These are phyloP conservation scores for Tretioscincus oriximinensis DNA, from an alignment of 2,113 vertebrate genomes.

Conservation along the genomic window DNA sequence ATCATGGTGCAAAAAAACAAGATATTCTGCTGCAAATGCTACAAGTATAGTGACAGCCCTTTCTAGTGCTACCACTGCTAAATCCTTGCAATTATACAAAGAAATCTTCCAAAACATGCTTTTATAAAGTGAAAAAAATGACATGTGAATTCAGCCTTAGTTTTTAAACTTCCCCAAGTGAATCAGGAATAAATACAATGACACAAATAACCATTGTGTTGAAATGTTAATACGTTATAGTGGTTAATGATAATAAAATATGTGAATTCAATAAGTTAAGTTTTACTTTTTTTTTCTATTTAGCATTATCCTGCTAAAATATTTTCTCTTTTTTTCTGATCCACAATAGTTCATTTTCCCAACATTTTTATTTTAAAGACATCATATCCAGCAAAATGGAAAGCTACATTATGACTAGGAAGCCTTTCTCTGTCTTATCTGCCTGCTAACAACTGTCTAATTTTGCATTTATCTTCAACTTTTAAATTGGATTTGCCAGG, in stretches of 20 bases:
- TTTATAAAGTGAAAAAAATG: too few species aligned
- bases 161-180: background rate
- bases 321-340: background rate
- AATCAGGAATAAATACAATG: background rate
- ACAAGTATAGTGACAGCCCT: too few species aligned
- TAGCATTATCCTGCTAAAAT: background rate
- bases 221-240: background rate
- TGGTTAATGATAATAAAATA: background rate
- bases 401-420: background rate
- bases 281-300: background rate
- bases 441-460: fast-evolving
- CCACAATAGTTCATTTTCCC: background rate
- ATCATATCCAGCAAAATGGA: background rate
- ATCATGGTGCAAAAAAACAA: too few species aligned
- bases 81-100: too few species aligned
- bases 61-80: too few species aligned
- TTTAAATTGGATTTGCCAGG: background rate
- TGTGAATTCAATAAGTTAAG: background rate
- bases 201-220: background rate
- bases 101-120: too few species aligned
- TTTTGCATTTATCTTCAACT: background rate
- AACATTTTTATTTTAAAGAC: background rate
- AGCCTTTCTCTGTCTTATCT: background rate
- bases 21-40: too few species aligned
- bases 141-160: background rate